Evolutionary conservation across 2,888 invertebrate genomes (phyloP).

Genomic region (Piscicola geometra): DNA sequence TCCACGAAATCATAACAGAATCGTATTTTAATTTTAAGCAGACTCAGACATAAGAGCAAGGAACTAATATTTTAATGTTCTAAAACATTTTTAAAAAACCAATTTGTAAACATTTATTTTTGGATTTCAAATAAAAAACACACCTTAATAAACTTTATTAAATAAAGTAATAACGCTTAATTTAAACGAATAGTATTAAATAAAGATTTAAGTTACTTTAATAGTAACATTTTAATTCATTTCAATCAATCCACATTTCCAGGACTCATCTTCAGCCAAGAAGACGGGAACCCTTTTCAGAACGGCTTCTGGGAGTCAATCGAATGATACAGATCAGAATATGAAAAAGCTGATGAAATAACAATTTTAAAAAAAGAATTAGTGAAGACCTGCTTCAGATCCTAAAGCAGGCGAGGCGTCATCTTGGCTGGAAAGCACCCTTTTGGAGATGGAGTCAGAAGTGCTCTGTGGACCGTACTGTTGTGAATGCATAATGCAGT

Average conservation of each 20-base stretch:
- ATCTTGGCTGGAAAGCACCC: neutral
- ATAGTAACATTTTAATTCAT: no score
- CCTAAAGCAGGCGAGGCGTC: neutral
- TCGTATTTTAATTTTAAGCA: no score
- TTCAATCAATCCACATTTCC: neutral
- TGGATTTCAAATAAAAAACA: no score
- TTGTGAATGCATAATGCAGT: neutral
- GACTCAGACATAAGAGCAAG: no score
- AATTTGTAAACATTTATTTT: no score
- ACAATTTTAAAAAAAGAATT: neutral
- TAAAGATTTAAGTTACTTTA: no score
- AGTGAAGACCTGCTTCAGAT: neutral
- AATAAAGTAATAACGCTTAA: no score
- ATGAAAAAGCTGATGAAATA: neutral
- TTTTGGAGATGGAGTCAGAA: neutral
- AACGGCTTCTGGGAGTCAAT: neutral
- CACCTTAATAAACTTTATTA: no score
- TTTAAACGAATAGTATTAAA: no score
- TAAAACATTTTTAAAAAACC: no score
- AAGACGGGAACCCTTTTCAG: conserved; percentile 1
- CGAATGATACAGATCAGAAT: neutral
- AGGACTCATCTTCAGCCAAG: neutral
- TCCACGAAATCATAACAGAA: no score
- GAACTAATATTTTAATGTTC: no score
- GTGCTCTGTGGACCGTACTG: conserved; percentile 13